Base-by-base conservation (phyloP, 2,888 invertebrate species). In the Andrena haemorrhoa region DNA sequence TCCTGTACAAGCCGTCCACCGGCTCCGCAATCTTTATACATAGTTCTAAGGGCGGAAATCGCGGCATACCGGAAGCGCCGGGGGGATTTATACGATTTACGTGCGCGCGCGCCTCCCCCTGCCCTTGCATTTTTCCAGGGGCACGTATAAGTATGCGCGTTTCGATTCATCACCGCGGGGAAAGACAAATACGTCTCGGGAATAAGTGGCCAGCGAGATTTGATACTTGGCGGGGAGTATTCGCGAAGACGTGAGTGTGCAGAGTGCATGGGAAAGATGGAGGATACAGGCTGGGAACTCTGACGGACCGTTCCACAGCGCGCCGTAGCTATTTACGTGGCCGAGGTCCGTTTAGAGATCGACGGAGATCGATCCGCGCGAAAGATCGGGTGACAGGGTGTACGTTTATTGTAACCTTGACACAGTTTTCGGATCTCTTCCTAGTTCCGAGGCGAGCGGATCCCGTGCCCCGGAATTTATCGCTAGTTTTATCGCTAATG, bases 361-460 rank as follows among this genome's bases (percentile, higher is more conserved):
- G 61, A 71, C 47, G 71, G 33, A 51, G 66, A 80, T 80, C 49
- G 79, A 72, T 68, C 72, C 47, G 20, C 68, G 29, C 20, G 65
- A 20, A 8, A 20, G 65, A 23, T 56, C 16, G 58, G 7, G 1
- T 8, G 12, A 58, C 20, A n/a, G 20, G 26, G 49, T 49, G 33
- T 61, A 53, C 61, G 68, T 72, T 79, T 63, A 64, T 79, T 51
- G 63, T 49, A 79, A 80, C 79, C 80, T 80, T 80, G 80, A 72
- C 80, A 80, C 72, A 79, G 71, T 79, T 72, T 10, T 12, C 20
- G 26, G 47, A 33, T 33, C 71, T 64, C 79, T 79, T 80, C 72
- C 72, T 72, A 80, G 71, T 68, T 72, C 56, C 72, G 35, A 29
- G 64, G 23, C 12, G 10, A 41, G 23, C 33, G 51, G 60, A 49